Evolutionary conservation across 53 echinoderm and acorn worm genomes (phyloP).

Genomic region (Apostichopus leukothele): DNA sequence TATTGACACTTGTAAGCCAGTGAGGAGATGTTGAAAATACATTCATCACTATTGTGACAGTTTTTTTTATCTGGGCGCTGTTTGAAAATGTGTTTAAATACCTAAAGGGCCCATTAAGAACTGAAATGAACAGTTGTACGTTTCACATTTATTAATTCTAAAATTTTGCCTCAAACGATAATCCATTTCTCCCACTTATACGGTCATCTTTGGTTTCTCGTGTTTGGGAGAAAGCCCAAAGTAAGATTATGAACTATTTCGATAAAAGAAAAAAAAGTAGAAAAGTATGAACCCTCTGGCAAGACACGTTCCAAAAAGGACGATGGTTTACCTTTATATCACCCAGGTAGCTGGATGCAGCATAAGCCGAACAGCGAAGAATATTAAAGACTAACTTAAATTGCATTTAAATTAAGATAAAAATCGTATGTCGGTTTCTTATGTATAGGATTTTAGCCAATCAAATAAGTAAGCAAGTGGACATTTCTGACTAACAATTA

Average conservation of each 20-base stretch:
- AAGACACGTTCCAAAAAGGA: conserved; percentile 29
- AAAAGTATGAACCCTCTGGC: conserved; percentile 21
- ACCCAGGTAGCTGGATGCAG: conserved; percentile 13
- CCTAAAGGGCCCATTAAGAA: conserved; percentile 11
- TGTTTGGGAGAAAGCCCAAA: neutral
- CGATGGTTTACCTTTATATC: conserved; percentile 28
- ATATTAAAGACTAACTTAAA: conserved; percentile 27
- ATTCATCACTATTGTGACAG: neutral
- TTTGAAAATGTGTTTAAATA: conserved; percentile 4
- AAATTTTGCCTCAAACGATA: conserved; percentile 39
- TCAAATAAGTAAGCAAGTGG: conserved; percentile 20
- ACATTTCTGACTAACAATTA: conserved; percentile 30
- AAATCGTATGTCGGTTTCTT: conserved; percentile 4
- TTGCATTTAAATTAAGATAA: conserved; percentile 35
- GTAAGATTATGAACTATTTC: conserved; percentile 43
- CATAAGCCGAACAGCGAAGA: neutral
- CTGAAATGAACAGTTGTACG: conserved; percentile 19
- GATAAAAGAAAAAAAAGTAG: conserved; percentile 1
- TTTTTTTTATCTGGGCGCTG: neutral
- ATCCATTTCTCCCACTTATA: conserved; percentile 37
- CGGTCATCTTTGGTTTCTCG: conserved; percentile 43
- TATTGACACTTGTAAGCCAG: conserved; percentile 2
- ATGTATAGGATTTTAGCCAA: conserved; percentile 9
- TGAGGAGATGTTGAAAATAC: neutral
- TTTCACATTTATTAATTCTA: conserved; percentile 24